These are phyloP conservation scores for Sepioteuthis lessoniana DNA, from an alignment of 2,888 invertebrate species.

Conservation along the genomic window DNA sequence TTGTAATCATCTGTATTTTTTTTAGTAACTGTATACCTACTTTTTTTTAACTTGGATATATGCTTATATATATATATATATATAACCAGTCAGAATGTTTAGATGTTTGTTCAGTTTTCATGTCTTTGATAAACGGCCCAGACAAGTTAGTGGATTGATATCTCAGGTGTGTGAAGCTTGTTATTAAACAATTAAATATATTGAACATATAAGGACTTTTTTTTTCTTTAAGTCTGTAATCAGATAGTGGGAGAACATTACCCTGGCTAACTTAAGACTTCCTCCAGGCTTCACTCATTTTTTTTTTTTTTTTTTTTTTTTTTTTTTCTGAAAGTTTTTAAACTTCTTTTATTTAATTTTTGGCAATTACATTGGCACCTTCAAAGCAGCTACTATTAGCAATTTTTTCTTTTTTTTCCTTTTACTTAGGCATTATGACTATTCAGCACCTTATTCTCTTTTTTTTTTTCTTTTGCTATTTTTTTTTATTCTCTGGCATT, in stretches of 20 bases:
- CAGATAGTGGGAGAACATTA: not conserved
- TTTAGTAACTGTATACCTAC: too few species aligned
- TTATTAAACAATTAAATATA: not conserved
- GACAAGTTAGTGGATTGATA: not conserved
- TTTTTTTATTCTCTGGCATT: not conserved
- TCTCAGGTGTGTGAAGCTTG: conserved; percentile 6
- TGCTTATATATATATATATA: too few species aligned
- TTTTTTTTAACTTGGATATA: too few species aligned
- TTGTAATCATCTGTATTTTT: too few species aligned
- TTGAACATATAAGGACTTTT: not conserved
- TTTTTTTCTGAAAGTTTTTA: too few species aligned
- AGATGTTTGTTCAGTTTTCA: not conserved
- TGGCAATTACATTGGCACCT: not conserved
- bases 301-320: too few species aligned
- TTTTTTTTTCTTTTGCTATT: not conserved
- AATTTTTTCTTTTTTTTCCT: too few species aligned
- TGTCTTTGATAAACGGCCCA: not conserved
- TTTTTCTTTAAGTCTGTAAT: not conserved
- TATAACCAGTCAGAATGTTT: not conserved
- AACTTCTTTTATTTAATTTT: too few species aligned
- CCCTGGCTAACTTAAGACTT: not conserved
- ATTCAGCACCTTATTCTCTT: not conserved
- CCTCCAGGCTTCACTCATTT: not conserved
- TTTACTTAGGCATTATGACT: not conserved
- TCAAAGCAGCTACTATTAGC: not conserved